Base-by-base conservation (phyloP, 2,797 vertebrate species). In the Acipenser ruthenus region DNA sequence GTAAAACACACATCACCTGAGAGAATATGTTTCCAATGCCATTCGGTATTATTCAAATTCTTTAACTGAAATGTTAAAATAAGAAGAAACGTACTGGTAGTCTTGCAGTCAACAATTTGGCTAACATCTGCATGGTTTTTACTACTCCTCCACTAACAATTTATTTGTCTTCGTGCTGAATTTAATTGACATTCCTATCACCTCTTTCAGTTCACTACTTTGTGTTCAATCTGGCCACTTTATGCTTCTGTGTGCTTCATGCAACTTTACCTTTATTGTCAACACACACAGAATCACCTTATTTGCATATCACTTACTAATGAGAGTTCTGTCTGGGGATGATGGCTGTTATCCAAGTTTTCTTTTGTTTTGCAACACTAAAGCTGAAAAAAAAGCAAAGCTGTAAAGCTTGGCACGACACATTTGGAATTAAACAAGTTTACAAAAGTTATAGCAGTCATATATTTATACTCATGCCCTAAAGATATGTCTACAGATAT, bases 241-340 rank as follows among this genome's bases (percentile, higher is more conserved):
- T 60, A 69, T 50, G 48, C 2, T 49, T 50, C 13, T 61, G 18
- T 37, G 37, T 69, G 49, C 49, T 69, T 13, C 50, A 60, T 49
- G 58, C 51, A 65, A 13, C 59, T 62, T 72, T 67, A 61, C 15
- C 66, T 70, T 59, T 63, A 60, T 59, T 50, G 47, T 69, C 47
- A 18, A 52, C 60, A 49, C 13, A 65, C 66, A 60, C 15, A 62
- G 37, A 65, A 63, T 58, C 52, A 49, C 49, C 66, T 63, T 67
- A 70, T 72, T 69, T 70, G 52, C 63, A 67, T 62, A 58, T 5
- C 13, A 51, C n/a, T 12, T 62, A 37, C 62, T 70, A 58, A 63
- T 69, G 73, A 72, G 62, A 65, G 58, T 62, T 50, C 65, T 58
- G 47, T 65, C 68, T 70, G 59, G 53, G 65, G 50, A 58, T 50